Conservation (phyloP, 1,140 invertebrate genomes). For the Temnothorax longispinosus region DNA sequence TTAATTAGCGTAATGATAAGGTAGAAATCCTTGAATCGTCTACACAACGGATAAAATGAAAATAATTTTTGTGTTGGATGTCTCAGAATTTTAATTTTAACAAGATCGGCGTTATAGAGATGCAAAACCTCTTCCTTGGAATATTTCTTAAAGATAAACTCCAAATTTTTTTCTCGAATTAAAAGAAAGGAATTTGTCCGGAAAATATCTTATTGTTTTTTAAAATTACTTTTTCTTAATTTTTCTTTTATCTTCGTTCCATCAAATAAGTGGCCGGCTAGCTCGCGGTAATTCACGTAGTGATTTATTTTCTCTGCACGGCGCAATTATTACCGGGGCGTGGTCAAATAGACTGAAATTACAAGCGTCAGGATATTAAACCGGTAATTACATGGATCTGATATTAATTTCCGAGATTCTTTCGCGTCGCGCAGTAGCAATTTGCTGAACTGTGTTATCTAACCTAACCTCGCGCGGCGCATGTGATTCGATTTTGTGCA, state of each 20-base stretch:
- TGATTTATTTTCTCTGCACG: background rate
- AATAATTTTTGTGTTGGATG: background rate
- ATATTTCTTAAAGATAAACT: background rate
- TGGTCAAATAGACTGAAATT: slow-evolving; percentile 48
- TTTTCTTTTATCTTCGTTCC: background rate
- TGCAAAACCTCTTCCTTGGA: background rate
- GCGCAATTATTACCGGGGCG: slow-evolving; percentile 27
- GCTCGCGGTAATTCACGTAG: background rate
- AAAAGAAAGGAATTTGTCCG: background rate
- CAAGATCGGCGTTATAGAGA: no score
- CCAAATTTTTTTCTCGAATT: no score
- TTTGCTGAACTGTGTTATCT: slow-evolving; percentile 15
- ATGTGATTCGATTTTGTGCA: background rate
- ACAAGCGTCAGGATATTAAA: slow-evolving; percentile 53
- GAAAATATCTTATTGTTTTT: background rate
- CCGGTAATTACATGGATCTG: slow-evolving; percentile 48
- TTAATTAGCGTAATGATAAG: slow-evolving; percentile 20
- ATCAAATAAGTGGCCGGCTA: background rate
- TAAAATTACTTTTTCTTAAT: background rate
- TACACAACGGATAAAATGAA: background rate
- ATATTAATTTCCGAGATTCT: slow-evolving; percentile 55
- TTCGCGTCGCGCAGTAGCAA: slow-evolving; percentile 40
- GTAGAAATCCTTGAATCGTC: background rate
- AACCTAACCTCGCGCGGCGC: background rate
- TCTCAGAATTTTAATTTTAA: background rate